phyloP scores from a whole-genome alignment of 2,797 vertebrate genomes.

The Acomys russatus region DNA sequence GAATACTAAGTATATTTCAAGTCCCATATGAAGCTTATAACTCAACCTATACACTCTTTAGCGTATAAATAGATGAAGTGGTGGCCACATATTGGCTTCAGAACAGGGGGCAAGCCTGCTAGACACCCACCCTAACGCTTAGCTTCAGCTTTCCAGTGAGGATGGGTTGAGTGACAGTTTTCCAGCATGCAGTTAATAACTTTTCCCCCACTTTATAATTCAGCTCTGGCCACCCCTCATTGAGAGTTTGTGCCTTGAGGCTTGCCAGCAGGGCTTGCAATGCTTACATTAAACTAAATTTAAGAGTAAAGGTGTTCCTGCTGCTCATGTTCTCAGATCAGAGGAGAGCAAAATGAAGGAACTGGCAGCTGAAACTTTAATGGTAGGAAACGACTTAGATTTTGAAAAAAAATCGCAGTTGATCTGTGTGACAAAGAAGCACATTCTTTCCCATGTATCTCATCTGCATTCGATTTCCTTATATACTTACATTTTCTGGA shows the following conservation, averaged over 20 bases:
- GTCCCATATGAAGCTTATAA: slow-evolving; percentile 18
- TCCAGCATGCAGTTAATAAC: slow-evolving; percentile 78
- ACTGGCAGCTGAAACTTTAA: slow-evolving; percentile 91
- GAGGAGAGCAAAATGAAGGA: slow-evolving; percentile 90
- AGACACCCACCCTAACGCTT: not conserved
- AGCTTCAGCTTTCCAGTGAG: slow-evolving; percentile 24
- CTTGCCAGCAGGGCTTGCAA: slow-evolving; percentile 90
- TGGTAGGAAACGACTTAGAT: slow-evolving; percentile 86
- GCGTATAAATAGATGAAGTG: not conserved
- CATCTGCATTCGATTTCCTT: slow-evolving; percentile 58
- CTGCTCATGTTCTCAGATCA: slow-evolving; percentile 91
- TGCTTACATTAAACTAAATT: slow-evolving; percentile 91
- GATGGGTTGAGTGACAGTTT: slow-evolving; percentile 47
- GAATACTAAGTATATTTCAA: slow-evolving; percentile 37
- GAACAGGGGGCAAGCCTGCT: not conserved
- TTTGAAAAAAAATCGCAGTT: slow-evolving; percentile 80
- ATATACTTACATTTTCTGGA: slow-evolving; percentile 26
- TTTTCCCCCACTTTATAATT: slow-evolving; percentile 78
- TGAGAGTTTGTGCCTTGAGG: slow-evolving; percentile 90
- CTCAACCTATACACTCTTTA: slow-evolving; percentile 19
- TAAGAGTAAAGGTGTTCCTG: slow-evolving; percentile 91
- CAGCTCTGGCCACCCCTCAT: slow-evolving; percentile 85
- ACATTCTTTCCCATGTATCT: slow-evolving; percentile 80
- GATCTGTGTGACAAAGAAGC: slow-evolving; percentile 86
- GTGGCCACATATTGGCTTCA: not conserved